Evolutionary conservation across 2,888 invertebrate species (phyloP).

Genomic region (Eupeodes latifasciatus): DNA sequence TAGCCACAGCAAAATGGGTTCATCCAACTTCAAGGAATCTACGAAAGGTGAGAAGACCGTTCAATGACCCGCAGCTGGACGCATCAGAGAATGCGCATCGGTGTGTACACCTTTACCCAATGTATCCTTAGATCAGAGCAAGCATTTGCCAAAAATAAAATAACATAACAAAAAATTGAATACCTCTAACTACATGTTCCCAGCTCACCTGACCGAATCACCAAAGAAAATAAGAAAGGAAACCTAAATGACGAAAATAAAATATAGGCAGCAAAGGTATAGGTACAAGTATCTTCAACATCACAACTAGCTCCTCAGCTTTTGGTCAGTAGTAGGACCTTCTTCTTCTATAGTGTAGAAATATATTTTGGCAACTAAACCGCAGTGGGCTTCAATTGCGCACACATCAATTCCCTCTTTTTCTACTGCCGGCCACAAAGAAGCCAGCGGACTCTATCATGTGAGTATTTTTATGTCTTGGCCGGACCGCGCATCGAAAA

Average conservation of each 20-base stretch:
- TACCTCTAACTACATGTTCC: not conserved
- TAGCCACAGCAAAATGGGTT: conserved; percentile 52
- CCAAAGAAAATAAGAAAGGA: conserved; percentile 24
- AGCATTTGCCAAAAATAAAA: conserved; percentile 52
- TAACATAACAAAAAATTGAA: conserved; percentile 11
- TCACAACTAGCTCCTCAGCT: conserved; percentile 34
- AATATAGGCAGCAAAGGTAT: conserved; percentile 5
- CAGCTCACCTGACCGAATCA: conserved; percentile 68
- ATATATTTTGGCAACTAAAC: conserved; percentile 51
- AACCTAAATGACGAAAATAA: conserved; percentile 18
- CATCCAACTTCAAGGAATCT: conserved; percentile 71
- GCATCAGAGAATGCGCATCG: conserved; percentile 49
- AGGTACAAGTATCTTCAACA: not conserved
- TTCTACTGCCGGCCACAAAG: too few species aligned
- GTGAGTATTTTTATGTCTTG: not conserved
- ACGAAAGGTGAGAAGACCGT: conserved; percentile 74
- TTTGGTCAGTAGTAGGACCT: not conserved
- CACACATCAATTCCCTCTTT: conserved; percentile 46
- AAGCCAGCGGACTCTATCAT: not conserved
- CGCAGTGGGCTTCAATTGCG: conserved; percentile 69
- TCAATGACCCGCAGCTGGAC: conserved; percentile 72
- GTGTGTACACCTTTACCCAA: conserved; percentile 66
- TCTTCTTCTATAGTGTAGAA: not conserved
- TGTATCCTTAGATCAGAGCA: conserved; percentile 71
- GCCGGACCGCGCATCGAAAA: conserved; percentile 10